These are phyloP conservation scores for Corvus cornix DNA, from an alignment of 2,113 vertebrate species.

Conservation along the genomic window DNA sequence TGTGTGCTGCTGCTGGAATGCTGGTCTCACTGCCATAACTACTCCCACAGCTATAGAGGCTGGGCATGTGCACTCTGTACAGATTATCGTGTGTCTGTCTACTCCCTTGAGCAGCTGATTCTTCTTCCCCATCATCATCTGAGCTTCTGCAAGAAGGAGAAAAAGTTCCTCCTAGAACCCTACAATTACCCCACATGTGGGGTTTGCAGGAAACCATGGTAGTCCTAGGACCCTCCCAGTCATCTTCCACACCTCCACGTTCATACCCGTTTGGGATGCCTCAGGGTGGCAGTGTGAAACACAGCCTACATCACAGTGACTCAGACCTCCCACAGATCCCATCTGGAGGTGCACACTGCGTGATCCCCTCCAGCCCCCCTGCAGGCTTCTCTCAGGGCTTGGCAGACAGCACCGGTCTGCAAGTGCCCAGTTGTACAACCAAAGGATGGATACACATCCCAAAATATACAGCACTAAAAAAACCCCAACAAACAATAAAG, in stretches of 20 bases:
- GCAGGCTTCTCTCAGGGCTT: background rate
- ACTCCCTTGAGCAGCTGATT: constrained; percentile 84
- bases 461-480: background rate
- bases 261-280: constrained; percentile 25
- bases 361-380: constrained; percentile 6
- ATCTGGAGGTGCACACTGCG: constrained; percentile 34
- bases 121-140: constrained; percentile 90
- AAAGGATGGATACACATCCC: background rate
- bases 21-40: constrained; percentile 97
- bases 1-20: constrained; percentile 94
- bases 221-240: constrained; percentile 23
- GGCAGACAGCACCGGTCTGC: background rate
- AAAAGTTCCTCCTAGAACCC: constrained; percentile 33
- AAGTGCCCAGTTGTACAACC: background rate
- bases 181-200: background rate
- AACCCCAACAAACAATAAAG: background rate
- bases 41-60: constrained; percentile 97
- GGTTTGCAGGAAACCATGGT: constrained; percentile 33
- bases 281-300: constrained; percentile 46
- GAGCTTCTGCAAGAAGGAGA: constrained; percentile 73
- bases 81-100: constrained; percentile 92
- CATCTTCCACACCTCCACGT: constrained; percentile 42
- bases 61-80: constrained; percentile 98
- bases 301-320: constrained; percentile 50
- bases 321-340: constrained; percentile 60